Percentiles rank a stretch among this genome's conserved stretches.
phyloP scores from a whole-genome alignment of 37 sponge, comb jelly and placozoan species.

The Halichondria panicea region DNA sequence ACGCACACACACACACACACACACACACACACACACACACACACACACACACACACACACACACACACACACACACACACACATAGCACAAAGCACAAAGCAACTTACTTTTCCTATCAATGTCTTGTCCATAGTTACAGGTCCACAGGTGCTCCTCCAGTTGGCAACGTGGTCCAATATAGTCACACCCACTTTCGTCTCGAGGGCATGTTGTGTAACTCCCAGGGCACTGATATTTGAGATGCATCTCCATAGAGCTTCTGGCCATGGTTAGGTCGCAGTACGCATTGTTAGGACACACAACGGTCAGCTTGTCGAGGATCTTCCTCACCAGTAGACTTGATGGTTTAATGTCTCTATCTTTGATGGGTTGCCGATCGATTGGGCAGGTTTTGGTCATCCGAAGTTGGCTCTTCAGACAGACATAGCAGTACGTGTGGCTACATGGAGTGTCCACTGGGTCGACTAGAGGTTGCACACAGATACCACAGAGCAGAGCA shows the following conservation, averaged over 20 bases:
- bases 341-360: conserved; percentile 51
- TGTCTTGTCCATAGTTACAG: conserved; percentile 62
- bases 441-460: conserved; percentile 85
- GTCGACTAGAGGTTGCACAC: conserved; percentile 79
- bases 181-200: conserved; percentile 65
- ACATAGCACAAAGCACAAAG: background rate
- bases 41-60: conserved; percentile 35
- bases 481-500: conserved; percentile 70
- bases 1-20: conserved; percentile 27
- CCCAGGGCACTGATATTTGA: conserved; percentile 68
- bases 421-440: conserved; percentile 80
- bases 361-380: conserved; percentile 38
- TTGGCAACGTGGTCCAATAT: conserved; percentile 65
- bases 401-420: conserved; percentile 46
- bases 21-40: conserved; percentile 37
- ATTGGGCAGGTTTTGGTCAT: conserved; percentile 51
- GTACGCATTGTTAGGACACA: conserved; percentile 86
- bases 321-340: conserved; percentile 72
- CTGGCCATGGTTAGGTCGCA: conserved; percentile 74
- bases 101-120: conserved; percentile 60
- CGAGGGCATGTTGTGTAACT: conserved; percentile 71
- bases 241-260: conserved; percentile 59
- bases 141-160: conserved; percentile 88
- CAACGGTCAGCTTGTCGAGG: conserved; percentile 78
- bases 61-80: conserved; percentile 37